Conservation (phyloP, 2,113 vertebrate genomes). For the Thalassarche chlororhynchos region DNA sequence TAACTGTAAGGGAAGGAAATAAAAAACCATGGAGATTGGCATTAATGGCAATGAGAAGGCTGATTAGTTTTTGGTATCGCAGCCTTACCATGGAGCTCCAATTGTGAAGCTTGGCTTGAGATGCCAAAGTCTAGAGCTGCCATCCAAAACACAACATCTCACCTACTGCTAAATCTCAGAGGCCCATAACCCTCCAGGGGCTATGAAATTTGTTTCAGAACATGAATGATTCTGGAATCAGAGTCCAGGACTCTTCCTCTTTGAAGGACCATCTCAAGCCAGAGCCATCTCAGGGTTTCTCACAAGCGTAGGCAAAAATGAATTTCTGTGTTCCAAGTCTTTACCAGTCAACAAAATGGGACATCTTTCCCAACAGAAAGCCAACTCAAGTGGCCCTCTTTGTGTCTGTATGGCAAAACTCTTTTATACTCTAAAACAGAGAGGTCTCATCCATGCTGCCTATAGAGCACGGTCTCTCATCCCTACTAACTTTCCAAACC, state of each 20-base stretch:
- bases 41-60: neutral
- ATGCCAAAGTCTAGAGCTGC: neutral
- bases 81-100: neutral
- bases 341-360: neutral
- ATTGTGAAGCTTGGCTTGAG: neutral
- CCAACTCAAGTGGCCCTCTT: neutral
- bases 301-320: neutral
- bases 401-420: neutral
- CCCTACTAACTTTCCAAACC: neutral
- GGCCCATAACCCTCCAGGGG: neutral
- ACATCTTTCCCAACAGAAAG: neutral
- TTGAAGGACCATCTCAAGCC: neutral
- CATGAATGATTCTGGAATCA: accelerated
- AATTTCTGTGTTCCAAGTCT: neutral
- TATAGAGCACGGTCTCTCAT: accelerated
- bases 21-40: neutral
- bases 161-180: neutral
- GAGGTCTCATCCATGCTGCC: neutral
- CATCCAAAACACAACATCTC: neutral
- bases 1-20: neutral
- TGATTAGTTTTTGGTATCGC: neutral
- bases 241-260: neutral
- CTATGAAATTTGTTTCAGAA: neutral
- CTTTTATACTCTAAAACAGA: neutral
- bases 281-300: neutral